These are phyloP conservation scores for Ashinkailepas kermadecensis DNA, from an alignment of 2,888 invertebrate species.

Conservation along the genomic window DNA sequence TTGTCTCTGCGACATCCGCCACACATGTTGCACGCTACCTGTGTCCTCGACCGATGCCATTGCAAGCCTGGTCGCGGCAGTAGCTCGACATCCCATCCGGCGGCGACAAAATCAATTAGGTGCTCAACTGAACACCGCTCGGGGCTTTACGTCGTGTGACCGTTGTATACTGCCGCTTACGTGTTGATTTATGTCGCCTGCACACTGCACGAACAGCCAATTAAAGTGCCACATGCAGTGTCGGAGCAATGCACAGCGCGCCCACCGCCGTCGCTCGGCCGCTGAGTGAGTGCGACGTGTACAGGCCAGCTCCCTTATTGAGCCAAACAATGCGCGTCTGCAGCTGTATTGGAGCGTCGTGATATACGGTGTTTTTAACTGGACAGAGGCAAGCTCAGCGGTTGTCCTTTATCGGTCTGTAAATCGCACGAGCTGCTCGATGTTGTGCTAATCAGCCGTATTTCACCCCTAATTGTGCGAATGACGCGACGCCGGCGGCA, in stretches of 20 bases:
- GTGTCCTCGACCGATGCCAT: no score
- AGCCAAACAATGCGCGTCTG: neutral
- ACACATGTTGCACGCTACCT: no score
- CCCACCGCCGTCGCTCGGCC: neutral
- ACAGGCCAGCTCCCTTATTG: neutral
- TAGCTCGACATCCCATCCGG: no score
- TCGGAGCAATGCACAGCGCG: neutral
- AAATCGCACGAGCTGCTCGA: neutral
- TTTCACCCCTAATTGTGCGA: neutral
- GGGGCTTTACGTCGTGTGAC: no score
- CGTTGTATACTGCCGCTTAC: no score
- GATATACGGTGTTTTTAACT: slow-evolving; percentile 8
- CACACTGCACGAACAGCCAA: neutral
- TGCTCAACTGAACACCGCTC: no score
- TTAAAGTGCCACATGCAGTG: neutral
- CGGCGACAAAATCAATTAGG: no score
- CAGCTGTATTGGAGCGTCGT: neutral
- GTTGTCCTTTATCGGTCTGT: neutral
- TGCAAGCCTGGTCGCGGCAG: no score
- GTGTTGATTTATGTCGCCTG: no score
- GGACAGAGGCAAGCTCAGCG: neutral
- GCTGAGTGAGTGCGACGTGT: neutral
- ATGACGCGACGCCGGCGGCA: neutral
- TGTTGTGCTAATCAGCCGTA: slow-evolving; percentile 1
- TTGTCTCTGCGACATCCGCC: no score